Base-by-base conservation (phyloP, 1,140 invertebrate species). In the Holcopasites calliopsidis region DNA sequence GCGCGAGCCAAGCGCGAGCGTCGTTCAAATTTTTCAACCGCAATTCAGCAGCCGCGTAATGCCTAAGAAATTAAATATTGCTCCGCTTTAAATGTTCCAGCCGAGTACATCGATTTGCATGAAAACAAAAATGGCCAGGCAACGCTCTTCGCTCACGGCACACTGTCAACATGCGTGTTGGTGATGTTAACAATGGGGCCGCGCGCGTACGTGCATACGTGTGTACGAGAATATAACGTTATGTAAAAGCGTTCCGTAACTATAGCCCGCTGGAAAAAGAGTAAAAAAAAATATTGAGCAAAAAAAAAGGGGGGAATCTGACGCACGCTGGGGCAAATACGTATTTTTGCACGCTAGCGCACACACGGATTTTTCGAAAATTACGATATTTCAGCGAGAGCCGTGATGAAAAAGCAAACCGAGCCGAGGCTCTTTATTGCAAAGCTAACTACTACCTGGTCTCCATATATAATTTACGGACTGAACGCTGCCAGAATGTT, bases 391-490 rank as follows among this genome's bases (percentile, higher is more conserved):
- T 44, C 21, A n/a, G 57, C n/a, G n/a, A 31, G 40, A 35, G 31
- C n/a, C 50, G 35, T 35, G 49, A 38, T 35, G 65, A 62, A 70
- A 81, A 76, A 52, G n/a, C 79, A 40, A 71, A 71, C 47, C 50
- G 35, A 47, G 49, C 3, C 3, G 3, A 1, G 26, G 44, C 65
- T 42, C 60, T 80, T 65, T 52, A 35, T 69, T 64, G 40, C 10
- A 31, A 3, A 28, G 66, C 73, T 38, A 72, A 80, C 66, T 62
- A 66, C 77, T 31, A 11, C 33, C 58, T 28, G 11, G 42, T 11
- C 65, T 47, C 33, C 64, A 65, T 61, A 40, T 64, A 82, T 83
- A 83, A 83, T 82, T 82, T 81, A 78, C 74, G 52, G 57, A 8
- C 49, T 35, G 62, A 61, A 65, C 44, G 79, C n/a, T n/a, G n/a